A percentile compares a stretch with the other conserved stretches of the same genome.
Conservation (phyloP, 2,113 vertebrate genomes). For the Indicator indicator region DNA sequence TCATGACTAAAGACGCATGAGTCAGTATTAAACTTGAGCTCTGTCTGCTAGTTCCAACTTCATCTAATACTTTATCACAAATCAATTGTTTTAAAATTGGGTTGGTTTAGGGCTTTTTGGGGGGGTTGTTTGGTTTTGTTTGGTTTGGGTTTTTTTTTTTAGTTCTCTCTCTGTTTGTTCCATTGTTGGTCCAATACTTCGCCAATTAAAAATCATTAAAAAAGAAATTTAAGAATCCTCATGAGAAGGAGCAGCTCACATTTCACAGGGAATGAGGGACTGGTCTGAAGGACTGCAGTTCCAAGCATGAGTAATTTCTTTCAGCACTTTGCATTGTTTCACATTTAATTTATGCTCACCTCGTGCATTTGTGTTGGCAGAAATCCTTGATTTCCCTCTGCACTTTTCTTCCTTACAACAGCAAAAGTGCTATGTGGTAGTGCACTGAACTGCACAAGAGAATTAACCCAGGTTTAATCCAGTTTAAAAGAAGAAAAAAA, state of each 20-base stretch:
- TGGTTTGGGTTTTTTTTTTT: not conserved
- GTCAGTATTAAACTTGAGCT: not conserved
- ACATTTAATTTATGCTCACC: not conserved
- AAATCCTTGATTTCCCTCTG: not conserved
- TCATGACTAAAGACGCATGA: not conserved
- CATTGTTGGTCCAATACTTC: not conserved
- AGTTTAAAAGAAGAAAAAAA: not conserved
- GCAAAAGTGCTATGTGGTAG: not conserved
- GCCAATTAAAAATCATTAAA: not conserved
- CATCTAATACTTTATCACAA: not conserved
- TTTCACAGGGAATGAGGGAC: not conserved
- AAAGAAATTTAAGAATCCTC: not conserved
- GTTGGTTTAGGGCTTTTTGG: too few species aligned
- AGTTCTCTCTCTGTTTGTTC: not conserved
- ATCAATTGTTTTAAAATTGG: not conserved
- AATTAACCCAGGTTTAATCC: not conserved
- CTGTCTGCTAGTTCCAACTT: not conserved
- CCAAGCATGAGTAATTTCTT: not conserved
- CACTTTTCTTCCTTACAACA: not conserved
- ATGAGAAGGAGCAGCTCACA: not conserved
- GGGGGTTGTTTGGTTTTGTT: not conserved
- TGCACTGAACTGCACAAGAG: not conserved
- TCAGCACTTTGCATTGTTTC: not conserved
- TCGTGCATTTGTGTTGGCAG: rapidly evolving
- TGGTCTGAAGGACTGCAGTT: not conserved